A percentile compares a stretch with the other conserved stretches of the same genome.
These are phyloP conservation scores for Paradoxurus hermaphroditus DNA, from an alignment of 2,113 vertebrate species.

Conservation along the genomic window DNA sequence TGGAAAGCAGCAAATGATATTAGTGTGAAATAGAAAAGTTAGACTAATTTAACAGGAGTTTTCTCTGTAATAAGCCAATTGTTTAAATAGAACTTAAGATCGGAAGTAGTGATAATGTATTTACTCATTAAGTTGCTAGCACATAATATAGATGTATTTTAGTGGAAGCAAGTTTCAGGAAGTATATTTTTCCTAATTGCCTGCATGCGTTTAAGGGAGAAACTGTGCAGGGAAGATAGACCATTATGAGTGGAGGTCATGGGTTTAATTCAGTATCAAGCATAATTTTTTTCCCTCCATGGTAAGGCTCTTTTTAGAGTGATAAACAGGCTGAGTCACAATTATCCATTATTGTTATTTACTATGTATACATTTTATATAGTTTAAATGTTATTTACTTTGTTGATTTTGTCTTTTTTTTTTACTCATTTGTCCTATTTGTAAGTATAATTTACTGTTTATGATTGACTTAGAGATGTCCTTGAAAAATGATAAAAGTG, in stretches of 20 bases:
- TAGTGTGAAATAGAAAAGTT: conserved; percentile 7
- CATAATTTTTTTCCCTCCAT: not conserved
- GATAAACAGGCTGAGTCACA: not conserved
- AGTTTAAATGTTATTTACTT: not conserved
- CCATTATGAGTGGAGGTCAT: not conserved
- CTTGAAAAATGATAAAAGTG: not conserved
- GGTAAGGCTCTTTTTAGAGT: not conserved
- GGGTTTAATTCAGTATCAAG: not conserved
- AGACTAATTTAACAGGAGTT: not conserved
- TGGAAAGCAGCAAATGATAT: not conserved
- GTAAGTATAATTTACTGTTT: not conserved
- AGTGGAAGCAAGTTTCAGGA: not conserved
- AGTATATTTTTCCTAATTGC: not conserved
- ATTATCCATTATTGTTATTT: not conserved
- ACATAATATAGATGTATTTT: not conserved
- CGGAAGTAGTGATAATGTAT: not conserved
- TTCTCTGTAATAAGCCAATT: not conserved
- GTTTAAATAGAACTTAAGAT: not conserved
- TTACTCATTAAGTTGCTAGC: not conserved
- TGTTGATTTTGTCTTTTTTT: not conserved
- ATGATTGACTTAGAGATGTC: not conserved
- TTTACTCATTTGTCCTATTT: not conserved
- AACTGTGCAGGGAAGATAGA: not conserved
- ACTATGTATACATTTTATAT: not conserved
- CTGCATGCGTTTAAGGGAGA: not conserved